Evolutionary conservation across 37 sponge, comb jelly and placozoan genomes (phyloP).

Genomic region (Aplysina aerophoba): DNA sequence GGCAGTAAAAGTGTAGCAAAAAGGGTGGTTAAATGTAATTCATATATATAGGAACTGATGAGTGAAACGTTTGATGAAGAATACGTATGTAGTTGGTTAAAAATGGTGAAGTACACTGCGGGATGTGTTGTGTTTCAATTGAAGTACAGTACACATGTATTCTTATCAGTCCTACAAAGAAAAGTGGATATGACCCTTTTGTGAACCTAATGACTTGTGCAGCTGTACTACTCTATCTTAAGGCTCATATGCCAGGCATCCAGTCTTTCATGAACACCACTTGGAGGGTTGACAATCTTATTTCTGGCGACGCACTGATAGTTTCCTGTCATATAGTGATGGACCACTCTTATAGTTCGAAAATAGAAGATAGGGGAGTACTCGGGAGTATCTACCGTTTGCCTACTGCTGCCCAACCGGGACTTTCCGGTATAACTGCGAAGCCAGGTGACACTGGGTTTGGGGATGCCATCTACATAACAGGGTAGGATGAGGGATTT

Average conservation of each 20-base stretch:
- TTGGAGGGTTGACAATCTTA: conserved; percentile 23
- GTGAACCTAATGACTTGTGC: no score
- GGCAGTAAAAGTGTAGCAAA: no score
- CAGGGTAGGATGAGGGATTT: conserved; percentile 1
- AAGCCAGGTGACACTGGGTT: background rate
- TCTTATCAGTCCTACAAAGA: no score
- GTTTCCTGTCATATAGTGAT: background rate
- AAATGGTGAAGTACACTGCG: no score
- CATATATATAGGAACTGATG: no score
- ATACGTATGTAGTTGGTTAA: no score
- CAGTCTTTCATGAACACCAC: background rate
- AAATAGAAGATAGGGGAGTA: background rate
- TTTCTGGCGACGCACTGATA: background rate
- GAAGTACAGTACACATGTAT: no score
- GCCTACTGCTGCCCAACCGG: background rate
- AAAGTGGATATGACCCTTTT: no score
- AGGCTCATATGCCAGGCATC: conserved; percentile 6
- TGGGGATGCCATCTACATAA: conserved; percentile 10
- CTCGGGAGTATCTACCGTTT: background rate
- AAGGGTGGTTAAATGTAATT: no score
- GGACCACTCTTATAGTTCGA: background rate
- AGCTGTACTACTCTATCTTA: background rate
- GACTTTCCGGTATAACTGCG: background rate
- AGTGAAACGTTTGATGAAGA: no score
- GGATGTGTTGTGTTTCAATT: no score